phyloP scores from a whole-genome alignment of 2,797 vertebrate genomes.

The Lepus townsendii region DNA sequence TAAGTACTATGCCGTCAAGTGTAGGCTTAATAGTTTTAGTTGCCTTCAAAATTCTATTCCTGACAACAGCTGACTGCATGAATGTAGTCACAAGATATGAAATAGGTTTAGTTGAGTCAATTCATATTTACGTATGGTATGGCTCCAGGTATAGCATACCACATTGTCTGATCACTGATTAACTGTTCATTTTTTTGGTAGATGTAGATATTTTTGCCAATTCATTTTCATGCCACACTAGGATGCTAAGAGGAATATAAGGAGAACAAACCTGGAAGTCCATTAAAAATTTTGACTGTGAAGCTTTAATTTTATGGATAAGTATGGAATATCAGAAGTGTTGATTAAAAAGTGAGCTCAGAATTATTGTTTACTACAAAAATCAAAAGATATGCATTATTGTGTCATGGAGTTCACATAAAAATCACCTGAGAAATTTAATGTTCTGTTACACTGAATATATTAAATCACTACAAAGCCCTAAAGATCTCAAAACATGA shows the following conservation, averaged over 20 bases:
- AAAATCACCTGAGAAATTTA: background rate
- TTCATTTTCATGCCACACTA: background rate
- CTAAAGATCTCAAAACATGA: background rate
- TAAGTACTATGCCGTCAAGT: rapidly evolving
- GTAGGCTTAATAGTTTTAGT: background rate
- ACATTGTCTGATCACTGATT: background rate
- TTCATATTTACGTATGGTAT: background rate
- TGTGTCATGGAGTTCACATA: background rate
- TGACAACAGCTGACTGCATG: background rate
- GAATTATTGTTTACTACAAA: background rate
- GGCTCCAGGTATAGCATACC: background rate
- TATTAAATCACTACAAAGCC: background rate
- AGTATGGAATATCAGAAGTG: background rate
- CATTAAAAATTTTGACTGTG: background rate
- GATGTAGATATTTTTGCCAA: background rate
- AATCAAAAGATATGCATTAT: background rate
- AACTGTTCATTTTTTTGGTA: background rate
- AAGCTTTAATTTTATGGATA: background rate
- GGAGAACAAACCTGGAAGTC: background rate
- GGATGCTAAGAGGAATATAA: background rate
- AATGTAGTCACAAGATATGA: background rate
- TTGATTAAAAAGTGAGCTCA: background rate
- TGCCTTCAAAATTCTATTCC: background rate
- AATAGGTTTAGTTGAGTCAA: background rate
- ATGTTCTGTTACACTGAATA: background rate